Evolutionary conservation across 2,888 invertebrate genomes (phyloP).

Genomic region (Deroplatys truncata): DNA sequence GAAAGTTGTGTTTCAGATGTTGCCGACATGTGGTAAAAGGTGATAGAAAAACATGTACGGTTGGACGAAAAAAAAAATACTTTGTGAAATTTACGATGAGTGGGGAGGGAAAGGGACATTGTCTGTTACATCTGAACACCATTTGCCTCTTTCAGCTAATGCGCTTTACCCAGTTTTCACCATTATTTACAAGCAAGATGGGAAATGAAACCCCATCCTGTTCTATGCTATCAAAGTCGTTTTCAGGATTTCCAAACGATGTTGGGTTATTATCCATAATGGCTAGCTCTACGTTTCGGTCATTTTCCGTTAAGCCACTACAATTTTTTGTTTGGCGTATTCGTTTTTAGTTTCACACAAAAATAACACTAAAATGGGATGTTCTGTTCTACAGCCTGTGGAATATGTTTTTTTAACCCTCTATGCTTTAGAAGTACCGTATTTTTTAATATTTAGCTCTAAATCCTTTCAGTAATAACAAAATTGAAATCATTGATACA

Average conservation of each 20-base stretch:
- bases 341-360: background rate
- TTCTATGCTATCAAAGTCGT: background rate
- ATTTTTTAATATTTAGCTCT: no score
- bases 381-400: background rate
- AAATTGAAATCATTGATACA: no score
- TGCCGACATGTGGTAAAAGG: background rate
- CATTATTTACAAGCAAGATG: background rate
- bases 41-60: background rate
- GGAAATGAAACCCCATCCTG: background rate
- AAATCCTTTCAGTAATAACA: no score
- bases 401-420: no score
- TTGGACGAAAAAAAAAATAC: background rate
- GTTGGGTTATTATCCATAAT: background rate
- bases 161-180: background rate
- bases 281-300: background rate
- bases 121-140: background rate
- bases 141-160: background rate
- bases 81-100: background rate
- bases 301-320: background rate
- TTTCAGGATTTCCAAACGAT: background rate
- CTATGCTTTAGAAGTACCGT: no score
- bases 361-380: background rate
- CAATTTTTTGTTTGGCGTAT: background rate
- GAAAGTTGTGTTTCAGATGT: background rate
- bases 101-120: background rate